Evolutionary conservation across 1,140 invertebrate genomes (phyloP).

Genomic region (Lepidotrigona ventralis): DNA sequence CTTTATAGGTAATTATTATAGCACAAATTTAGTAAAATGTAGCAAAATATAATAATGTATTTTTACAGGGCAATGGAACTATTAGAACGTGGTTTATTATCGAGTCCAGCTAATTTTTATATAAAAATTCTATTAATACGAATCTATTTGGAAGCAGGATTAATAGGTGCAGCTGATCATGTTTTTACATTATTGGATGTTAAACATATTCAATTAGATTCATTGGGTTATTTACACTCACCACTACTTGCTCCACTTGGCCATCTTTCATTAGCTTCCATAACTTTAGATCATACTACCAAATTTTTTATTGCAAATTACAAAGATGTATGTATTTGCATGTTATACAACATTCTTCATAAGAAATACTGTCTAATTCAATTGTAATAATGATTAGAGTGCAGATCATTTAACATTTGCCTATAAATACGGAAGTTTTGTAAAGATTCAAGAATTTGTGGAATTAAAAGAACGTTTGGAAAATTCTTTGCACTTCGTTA

Average conservation of each 20-base stretch:
- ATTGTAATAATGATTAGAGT: slow-evolving; percentile 82
- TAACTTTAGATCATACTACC: slow-evolving; percentile 86
- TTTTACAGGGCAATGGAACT: slow-evolving; percentile 71
- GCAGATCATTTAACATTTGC: slow-evolving; percentile 94
- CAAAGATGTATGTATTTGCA: slow-evolving; percentile 86
- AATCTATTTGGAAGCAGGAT: slow-evolving; percentile 80
- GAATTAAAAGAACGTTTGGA: slow-evolving; percentile 90
- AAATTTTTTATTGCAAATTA: slow-evolving; percentile 93
- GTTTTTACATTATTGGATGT: slow-evolving; percentile 85
- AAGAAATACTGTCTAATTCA: slow-evolving; percentile 13
- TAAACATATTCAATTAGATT: slow-evolving; percentile 97
- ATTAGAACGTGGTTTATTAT: slow-evolving; percentile 81
- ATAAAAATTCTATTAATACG: slow-evolving; percentile 83
- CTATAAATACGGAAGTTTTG: slow-evolving; percentile 96
- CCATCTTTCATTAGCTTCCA: slow-evolving; percentile 83
- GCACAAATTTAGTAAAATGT: background rate
- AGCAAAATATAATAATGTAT: slow-evolving; percentile 1
- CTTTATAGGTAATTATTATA: slow-evolving; percentile 76
- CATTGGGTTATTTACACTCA: slow-evolving; percentile 91
- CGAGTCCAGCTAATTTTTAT: slow-evolving; percentile 84
- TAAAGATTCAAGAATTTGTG: slow-evolving; percentile 94
- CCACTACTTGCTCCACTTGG: slow-evolving; percentile 86
- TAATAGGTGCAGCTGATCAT: slow-evolving; percentile 76
- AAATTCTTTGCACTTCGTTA: slow-evolving; percentile 90
- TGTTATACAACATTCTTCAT: background rate